Conservation (phyloP, 2,113 vertebrate genomes). For the Pseudopodoces humilis region DNA sequence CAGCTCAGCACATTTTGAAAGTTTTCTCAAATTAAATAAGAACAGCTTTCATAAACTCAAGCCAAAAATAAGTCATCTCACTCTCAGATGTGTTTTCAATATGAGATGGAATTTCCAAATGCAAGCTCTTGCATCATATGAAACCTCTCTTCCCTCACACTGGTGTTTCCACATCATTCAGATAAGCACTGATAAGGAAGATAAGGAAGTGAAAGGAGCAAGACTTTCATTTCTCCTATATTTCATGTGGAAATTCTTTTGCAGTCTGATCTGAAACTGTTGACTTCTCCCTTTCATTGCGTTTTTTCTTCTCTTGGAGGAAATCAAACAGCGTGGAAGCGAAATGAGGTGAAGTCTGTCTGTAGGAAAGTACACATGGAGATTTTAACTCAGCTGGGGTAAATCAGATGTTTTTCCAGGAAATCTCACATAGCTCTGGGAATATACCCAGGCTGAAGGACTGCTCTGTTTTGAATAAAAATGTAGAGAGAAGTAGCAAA, state of each 20-base stretch:
- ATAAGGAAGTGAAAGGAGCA: neutral
- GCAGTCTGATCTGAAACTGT: neutral
- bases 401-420: neutral
- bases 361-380: neutral
- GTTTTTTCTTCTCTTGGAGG: neutral
- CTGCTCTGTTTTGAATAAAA: neutral
- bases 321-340: neutral
- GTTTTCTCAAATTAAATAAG: neutral
- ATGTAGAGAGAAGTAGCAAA: neutral
- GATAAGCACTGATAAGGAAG: neutral
- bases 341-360: neutral
- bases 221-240: conserved; percentile 14
- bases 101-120: neutral
- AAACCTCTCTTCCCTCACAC: neutral
- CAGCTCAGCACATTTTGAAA: neutral
- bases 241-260: neutral
- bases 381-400: neutral
- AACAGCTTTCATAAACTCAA: neutral
- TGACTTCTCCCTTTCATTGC: neutral
- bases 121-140: neutral
- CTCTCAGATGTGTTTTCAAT: neutral
- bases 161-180: neutral
- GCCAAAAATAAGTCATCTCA: neutral
- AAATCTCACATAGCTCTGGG: neutral
- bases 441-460: neutral